Conservation (phyloP, 1,140 invertebrate species). For the Delia radicum region DNA sequence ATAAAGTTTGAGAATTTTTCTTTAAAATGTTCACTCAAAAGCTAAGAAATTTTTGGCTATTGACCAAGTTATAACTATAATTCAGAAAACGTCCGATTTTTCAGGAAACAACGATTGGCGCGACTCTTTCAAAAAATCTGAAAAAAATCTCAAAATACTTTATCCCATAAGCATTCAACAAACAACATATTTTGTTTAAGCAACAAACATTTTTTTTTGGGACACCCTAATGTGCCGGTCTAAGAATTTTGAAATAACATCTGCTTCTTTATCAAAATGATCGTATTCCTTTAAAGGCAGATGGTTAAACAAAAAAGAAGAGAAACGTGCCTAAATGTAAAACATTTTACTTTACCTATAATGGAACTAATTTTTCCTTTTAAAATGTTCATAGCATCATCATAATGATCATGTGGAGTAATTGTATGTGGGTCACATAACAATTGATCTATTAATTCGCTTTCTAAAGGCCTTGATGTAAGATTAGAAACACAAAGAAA, state of each 20-base stretch:
- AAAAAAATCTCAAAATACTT: too few relatives aligned
- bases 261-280: background rate
- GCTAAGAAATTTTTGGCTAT: too few relatives aligned
- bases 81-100: too few relatives aligned
- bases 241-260: background rate
- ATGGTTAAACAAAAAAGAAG: background rate
- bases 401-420: background rate
- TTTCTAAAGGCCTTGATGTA: background rate
- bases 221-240: background rate
- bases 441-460: slow-evolving; percentile 17
- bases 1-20: too few relatives aligned
- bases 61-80: too few relatives aligned
- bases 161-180: too few relatives aligned
- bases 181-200: too few relatives aligned
- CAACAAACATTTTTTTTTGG: too few relatives aligned
- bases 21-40: too few relatives aligned
- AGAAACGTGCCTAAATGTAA: background rate
- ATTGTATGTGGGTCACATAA: slow-evolving; percentile 13
- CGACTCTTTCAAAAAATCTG: too few relatives aligned
- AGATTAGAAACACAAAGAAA: background rate
- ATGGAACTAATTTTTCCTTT: background rate
- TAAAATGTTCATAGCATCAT: background rate
- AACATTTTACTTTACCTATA: background rate
- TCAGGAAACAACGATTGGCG: too few relatives aligned
- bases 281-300: background rate